Evolutionary conservation across 2,797 vertebrate genomes (phyloP), one percentile per base, ranked within the genome.

Genomic region (Siniperca undulata): DNA sequence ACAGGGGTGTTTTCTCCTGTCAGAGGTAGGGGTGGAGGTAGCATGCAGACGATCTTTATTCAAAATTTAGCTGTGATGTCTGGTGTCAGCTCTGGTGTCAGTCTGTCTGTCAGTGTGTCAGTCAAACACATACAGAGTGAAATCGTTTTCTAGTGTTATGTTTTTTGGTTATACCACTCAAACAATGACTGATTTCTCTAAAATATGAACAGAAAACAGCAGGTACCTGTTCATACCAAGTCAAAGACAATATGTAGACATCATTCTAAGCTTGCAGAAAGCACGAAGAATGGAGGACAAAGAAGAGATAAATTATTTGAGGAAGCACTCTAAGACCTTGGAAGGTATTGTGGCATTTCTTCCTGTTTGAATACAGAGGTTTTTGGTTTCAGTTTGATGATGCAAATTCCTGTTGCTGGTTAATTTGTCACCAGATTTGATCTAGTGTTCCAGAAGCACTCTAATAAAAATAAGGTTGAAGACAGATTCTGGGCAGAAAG

Each of bases 351-450:
- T 27, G 36, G 9, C 30, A 27, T 24, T 52, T 78, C 52, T n/a
- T 46, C 34, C 62, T 69, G 38, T 24, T 52, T 81, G 69, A 78
- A 64, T 59, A 73, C 53, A 16, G 56, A 55, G 36, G n/a, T 53
- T 73, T 82, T 55, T 65, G 66, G 44, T 75, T 71, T 81, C 44
- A 69, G 1, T 56, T 73, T 55, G 42, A 76, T 69, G n/a, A 74
- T 56, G 22, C 12, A 68, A 58, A 61, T 27, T 62, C 24, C 16
- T 22, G 24, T 20, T 17, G 10, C 36, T 70, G 14, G 13, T 48
- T 84, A 66, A 74, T 83, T 80, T 76, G 40, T 66, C 64, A 70
- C 42, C 74, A 66, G 30, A 62, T 64, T 66, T 68, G n/a, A 71
- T 71, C 36, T 75, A 20, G 13, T 68, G 38, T 76, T 78, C 4